Base-by-base conservation (phyloP, 2,113 vertebrate genomes). In the Cheilinus undulatus region DNA sequence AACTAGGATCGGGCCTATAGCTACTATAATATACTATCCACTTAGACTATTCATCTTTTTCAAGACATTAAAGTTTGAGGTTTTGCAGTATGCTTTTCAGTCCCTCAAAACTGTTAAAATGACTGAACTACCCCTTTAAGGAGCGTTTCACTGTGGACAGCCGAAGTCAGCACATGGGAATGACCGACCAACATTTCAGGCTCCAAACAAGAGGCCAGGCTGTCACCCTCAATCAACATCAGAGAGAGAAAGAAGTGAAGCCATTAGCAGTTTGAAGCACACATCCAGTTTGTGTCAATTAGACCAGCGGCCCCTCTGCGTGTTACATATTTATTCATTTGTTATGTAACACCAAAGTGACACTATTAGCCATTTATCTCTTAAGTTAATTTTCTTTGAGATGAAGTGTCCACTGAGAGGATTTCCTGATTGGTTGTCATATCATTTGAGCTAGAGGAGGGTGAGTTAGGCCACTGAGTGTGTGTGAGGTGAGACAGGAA, bases 381-480 rank as follows among this genome's bases (percentile, higher is more conserved):
- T 56, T 73, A 82, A 70, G 73, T 87, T 86, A 82, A 83, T 86
- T 86, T 89, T 68, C 56, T 87, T 78, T 81, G 76, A 86, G 66
- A 76, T 60, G 57, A 76, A 86, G 87, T 81, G 76, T 90, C 86
- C 83, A 82, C 82, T 65, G 56, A 57, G 76, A 85, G 80, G 73
- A 78, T 80, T 87, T 88, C 61, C 48, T 61, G 82, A 82, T 65
- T 68, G 78, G 71, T 58, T 61, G 49, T 50, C 84, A 80, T 79
- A 22, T 74, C n/a, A n/a, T n/a, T n/a, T n/a, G n/a, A n/a, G n/a
- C n/a, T n/a, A n/a, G n/a, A n/a, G n/a, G n/a, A n/a, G 69, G 69
- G 78, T 84, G 75, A 59, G 80, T 83, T 70, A 76, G 84, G 80
- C 78, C 14, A 19, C 78, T 0, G 77, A 73, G 83, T 57, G 69